A percentile compares a stretch with the other conserved stretches of the same genome.
Conservation (phyloP, 2,797 vertebrate species). For the Heliangelus exortis region DNA sequence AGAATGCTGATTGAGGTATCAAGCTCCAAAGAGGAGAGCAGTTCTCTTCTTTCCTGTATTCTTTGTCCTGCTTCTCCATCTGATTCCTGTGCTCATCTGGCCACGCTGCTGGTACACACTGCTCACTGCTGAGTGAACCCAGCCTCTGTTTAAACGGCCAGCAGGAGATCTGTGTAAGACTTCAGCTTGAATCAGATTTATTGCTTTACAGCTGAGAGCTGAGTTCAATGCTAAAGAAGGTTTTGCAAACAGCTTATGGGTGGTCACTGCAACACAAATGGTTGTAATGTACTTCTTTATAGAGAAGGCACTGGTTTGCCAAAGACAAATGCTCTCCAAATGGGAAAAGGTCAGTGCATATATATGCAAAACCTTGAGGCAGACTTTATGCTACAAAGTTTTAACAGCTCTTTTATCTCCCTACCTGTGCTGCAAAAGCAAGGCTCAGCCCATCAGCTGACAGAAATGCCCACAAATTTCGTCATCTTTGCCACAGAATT, state of each 20-base stretch:
- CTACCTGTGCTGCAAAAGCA: background rate
- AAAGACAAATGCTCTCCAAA: background rate
- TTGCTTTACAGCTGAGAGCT: background rate
- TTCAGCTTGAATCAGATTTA: background rate
- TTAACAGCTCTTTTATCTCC: background rate
- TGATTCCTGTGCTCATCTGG: background rate
- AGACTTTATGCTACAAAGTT: background rate
- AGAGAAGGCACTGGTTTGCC: background rate
- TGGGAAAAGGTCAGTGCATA: background rate
- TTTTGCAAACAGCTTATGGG: background rate
- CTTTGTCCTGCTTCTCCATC: background rate
- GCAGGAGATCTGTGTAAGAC: background rate
- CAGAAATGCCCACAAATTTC: background rate
- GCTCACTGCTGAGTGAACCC: background rate
- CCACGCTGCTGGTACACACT: background rate
- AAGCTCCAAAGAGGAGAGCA: background rate
- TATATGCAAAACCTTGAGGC: background rate
- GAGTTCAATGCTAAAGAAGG: background rate
- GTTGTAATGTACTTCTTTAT: background rate
- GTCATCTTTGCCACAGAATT: background rate
- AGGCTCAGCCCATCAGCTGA: background rate
- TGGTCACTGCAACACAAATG: background rate
- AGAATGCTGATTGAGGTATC: background rate
- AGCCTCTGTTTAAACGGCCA: background rate
- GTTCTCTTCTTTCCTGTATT: background rate